Conservation (phyloP, 2,113 vertebrate species). For the Otus sunia region DNA sequence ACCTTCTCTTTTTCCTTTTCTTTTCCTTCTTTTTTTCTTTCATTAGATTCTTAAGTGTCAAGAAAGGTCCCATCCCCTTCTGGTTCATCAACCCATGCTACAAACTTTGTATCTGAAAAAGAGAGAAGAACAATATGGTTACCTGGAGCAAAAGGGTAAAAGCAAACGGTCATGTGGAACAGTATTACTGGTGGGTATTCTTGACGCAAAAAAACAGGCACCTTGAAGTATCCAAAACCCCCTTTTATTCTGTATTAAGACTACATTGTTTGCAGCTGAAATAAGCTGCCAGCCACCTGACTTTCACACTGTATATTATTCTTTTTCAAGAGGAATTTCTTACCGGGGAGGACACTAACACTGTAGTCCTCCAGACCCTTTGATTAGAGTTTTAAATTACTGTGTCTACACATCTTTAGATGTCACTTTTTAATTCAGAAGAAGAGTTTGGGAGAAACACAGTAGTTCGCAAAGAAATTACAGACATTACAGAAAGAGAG, state of each 20-base stretch:
- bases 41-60: neutral
- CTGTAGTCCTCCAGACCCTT: neutral
- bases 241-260: neutral
- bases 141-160: neutral
- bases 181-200: neutral
- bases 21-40: conserved; percentile 51
- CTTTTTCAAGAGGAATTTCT: neutral
- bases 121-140: neutral
- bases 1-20: conserved; percentile 52
- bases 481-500: neutral
- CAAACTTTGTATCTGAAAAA: conserved; percentile 65
- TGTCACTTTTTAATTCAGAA: neutral
- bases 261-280: neutral
- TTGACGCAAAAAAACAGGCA: neutral
- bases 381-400: neutral
- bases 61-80: conserved; percentile 24
- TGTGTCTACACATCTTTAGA: neutral
- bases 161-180: neutral
- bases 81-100: conserved; percentile 55
- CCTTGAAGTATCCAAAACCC: neutral
- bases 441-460: neutral
- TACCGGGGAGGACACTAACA: neutral
- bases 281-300: neutral
- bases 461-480: neutral
- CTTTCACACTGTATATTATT: neutral